Conservation (phyloP, 1,140 invertebrate genomes). For the Drosophila lowei region DNA sequence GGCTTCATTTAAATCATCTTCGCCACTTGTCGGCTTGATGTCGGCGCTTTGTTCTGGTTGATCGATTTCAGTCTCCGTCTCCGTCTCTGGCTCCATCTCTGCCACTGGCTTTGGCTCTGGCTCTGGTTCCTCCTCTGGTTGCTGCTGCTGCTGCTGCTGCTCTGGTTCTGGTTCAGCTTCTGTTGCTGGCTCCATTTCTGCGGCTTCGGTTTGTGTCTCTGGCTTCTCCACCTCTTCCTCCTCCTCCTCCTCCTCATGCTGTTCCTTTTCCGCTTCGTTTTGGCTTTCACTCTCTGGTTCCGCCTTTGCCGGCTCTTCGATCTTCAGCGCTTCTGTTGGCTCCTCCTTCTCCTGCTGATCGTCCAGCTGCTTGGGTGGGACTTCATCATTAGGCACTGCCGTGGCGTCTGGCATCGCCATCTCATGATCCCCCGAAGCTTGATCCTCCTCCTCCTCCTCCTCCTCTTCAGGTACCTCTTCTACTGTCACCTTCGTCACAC, state of each 20-base stretch:
- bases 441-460: constrained; percentile 25
- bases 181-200: constrained; percentile 14
- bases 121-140: constrained; percentile 1
- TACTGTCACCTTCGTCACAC: constrained; percentile 58
- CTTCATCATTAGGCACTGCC: constrained; percentile 24
- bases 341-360: constrained; percentile 10
- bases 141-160: constrained; percentile 5
- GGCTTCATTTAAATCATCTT: constrained; percentile 81
- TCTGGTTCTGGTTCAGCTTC: constrained; percentile 36
- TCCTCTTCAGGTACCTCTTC: constrained; percentile 7
- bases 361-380: constrained; percentile 21
- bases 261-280: constrained; percentile 27
- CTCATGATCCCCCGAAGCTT: constrained; percentile 66
- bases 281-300: constrained; percentile 38
- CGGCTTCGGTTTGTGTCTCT: constrained; percentile 43
- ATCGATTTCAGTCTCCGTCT: constrained; percentile 46
- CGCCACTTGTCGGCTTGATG: constrained; percentile 72
- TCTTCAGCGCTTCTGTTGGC: constrained; percentile 19
- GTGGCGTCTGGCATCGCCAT: constrained; percentile 17
- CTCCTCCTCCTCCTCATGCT: constrained; percentile 4
- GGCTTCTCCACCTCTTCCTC: constrained; percentile 28
- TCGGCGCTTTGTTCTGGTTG: constrained; percentile 72
- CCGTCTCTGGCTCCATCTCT: constrained; percentile 22
- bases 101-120: constrained; percentile 7
- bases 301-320: constrained; percentile 24